Base-by-base conservation (phyloP, 2,113 vertebrate genomes). In the Oophaga pumilio region DNA sequence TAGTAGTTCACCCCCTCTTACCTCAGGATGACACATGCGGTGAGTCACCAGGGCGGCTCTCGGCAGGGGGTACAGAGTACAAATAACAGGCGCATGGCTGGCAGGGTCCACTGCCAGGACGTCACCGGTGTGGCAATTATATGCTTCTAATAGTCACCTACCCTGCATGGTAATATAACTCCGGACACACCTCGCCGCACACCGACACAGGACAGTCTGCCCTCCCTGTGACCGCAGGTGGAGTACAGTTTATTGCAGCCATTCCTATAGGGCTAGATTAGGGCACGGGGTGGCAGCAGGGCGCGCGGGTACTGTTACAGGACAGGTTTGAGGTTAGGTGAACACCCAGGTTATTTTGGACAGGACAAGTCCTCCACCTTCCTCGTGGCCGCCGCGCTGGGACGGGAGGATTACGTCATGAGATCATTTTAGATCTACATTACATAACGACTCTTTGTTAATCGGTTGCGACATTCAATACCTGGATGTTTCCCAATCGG, bases 1-100 rank as follows among this genome's bases (percentile, higher is more conserved):
- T 43, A 43, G 33, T 43, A 43, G 33, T 43, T 5, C 33, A 43
- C 33, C 33, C 33, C 33, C n/a, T n/a, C n/a, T 43, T 43, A 43
- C 33, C 3, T 3, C 33, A 43, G 33, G 1, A 4, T 43, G 33
- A 4, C 33, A 43, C 33, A 43, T 43, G 33, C 33, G 14, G 64
- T 85, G 84, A 85, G 43, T 85, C 84, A 85, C 84, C 28, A 57
- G 84, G 84, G 69, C 71, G 76, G 84, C 69, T 18, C 84, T 33
- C 71, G 9, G 33, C 28, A 43, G 53, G 69, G 12, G 52, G 81
- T 81, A 62, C 78, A 26, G 43, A 43, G 26, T 81, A 60, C 59
- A 82, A 82, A 82, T 62, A 82, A 64, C 57, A 82, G 78, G 8
- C 57, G 57, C 24, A 28, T 20, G 20, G 78, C 13, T 60, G 78